phyloP scores from a whole-genome alignment of 2,797 vertebrate genomes.

The Molossus alvarezi region DNA sequence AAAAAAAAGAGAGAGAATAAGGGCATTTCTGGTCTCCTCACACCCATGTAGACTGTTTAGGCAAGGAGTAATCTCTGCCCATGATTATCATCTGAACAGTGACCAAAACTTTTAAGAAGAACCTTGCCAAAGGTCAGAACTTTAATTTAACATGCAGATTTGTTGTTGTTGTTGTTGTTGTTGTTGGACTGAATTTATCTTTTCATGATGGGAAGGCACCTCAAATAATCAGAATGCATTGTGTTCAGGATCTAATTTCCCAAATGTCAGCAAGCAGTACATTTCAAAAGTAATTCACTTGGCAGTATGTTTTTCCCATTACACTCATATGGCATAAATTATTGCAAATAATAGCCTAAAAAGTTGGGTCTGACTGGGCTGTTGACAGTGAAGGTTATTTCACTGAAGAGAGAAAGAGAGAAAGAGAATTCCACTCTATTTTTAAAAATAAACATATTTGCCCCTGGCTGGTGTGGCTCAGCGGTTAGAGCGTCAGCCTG shows the following conservation, averaged over 20 bases:
- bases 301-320: constrained; percentile 83
- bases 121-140: constrained; percentile 59
- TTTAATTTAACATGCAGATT: constrained; percentile 77
- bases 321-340: constrained; percentile 82
- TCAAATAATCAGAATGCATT: constrained; percentile 75
- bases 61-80: neutral
- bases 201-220: constrained; percentile 69
- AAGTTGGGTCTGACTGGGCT: constrained; percentile 71
- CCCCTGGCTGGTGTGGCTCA: no score
- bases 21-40: constrained; percentile 35
- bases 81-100: constrained; percentile 48
- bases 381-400: constrained; percentile 78
- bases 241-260: constrained; percentile 80
- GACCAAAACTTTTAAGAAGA: constrained; percentile 68
- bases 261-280: constrained; percentile 80
- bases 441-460: constrained; percentile 54
- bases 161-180: neutral
- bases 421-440: constrained; percentile 65
- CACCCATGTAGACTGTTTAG: neutral
- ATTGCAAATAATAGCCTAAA: constrained; percentile 79
- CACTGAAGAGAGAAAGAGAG: constrained; percentile 67
- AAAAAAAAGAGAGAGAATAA: neutral
- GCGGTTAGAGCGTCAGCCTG: no score
- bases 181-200: constrained; percentile 72
- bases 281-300: constrained; percentile 81